phyloP scores from a whole-genome alignment of 2,113 vertebrate genomes.

The Laticauda laticaudata region DNA sequence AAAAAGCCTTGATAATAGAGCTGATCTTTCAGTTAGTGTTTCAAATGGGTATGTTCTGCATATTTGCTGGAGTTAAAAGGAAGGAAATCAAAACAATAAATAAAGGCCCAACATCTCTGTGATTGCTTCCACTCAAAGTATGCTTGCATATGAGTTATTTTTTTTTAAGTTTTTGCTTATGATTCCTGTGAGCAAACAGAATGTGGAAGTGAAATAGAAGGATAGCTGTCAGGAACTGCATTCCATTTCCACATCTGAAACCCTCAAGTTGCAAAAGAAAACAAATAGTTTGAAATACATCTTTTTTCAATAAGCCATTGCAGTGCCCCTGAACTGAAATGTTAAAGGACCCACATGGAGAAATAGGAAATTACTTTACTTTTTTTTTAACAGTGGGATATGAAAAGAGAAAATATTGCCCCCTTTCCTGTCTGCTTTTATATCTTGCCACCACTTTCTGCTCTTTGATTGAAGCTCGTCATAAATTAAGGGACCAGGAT shows the following conservation, averaged over 20 bases:
- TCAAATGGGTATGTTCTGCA: background rate
- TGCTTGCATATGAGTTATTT: slow-evolving; percentile 31
- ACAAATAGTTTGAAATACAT: slow-evolving; percentile 48
- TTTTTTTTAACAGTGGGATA: background rate
- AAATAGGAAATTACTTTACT: slow-evolving; percentile 11
- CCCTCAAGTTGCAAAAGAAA: slow-evolving; percentile 53
- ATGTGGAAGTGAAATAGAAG: slow-evolving; percentile 30
- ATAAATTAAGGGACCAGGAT: slow-evolving; percentile 20
- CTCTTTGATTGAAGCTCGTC: slow-evolving; percentile 19
- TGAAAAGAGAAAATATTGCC: slow-evolving; percentile 24
- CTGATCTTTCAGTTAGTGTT: slow-evolving; percentile 37
- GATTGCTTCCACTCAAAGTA: slow-evolving; percentile 48
- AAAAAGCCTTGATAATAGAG: background rate
- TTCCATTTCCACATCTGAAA: slow-evolving; percentile 45
- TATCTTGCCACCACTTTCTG: slow-evolving; percentile 18
- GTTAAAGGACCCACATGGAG: background rate
- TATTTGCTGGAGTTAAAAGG: slow-evolving; percentile 17
- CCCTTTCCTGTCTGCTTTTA: slow-evolving; percentile 19
- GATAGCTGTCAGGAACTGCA: slow-evolving; percentile 27
- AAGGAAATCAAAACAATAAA: background rate
- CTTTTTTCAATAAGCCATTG: slow-evolving; percentile 57
- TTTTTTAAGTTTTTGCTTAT: slow-evolving; percentile 35
- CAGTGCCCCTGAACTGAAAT: slow-evolving; percentile 20
- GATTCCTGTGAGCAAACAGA: slow-evolving; percentile 32
- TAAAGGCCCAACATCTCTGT: slow-evolving; percentile 40